Percentiles rank a stretch among this genome's conserved stretches.
Conservation (phyloP, 2,797 vertebrate species). For the Crocodylus rhombifer region DNA sequence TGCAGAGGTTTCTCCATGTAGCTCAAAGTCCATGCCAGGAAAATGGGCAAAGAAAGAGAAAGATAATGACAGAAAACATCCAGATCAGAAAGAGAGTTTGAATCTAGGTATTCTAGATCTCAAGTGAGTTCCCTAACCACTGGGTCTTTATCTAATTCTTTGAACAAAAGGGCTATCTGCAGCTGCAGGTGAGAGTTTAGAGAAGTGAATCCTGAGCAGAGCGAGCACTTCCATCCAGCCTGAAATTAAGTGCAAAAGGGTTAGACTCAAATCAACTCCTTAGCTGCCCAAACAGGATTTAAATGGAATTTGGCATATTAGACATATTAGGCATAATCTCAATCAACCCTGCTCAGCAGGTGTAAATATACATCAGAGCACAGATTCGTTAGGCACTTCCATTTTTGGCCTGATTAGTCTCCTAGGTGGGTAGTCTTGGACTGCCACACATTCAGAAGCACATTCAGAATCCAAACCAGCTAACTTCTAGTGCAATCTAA, state of each 20-base stretch:
- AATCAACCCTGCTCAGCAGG: too few relatives aligned
- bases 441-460: too few relatives aligned
- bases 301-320: too few relatives aligned
- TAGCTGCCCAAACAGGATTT: too few relatives aligned
- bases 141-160: not conserved
- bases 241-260: not conserved
- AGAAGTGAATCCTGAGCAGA: not conserved
- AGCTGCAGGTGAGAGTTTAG: not conserved
- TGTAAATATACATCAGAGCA: too few relatives aligned
- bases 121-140: not conserved
- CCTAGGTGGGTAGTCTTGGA: too few relatives aligned
- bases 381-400: too few relatives aligned
- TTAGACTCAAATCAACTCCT: too few relatives aligned
- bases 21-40: fast-evolving
- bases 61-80: not conserved
- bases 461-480: too few relatives aligned
- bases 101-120: not conserved
- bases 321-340: too few relatives aligned
- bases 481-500: too few relatives aligned
- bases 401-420: too few relatives aligned
- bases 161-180: not conserved
- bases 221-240: not conserved
- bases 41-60: not conserved
- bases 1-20: not conserved
- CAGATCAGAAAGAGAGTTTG: not conserved